Conservation (phyloP, 2,888 invertebrate genomes). For the Lasioglossum figueresi region DNA sequence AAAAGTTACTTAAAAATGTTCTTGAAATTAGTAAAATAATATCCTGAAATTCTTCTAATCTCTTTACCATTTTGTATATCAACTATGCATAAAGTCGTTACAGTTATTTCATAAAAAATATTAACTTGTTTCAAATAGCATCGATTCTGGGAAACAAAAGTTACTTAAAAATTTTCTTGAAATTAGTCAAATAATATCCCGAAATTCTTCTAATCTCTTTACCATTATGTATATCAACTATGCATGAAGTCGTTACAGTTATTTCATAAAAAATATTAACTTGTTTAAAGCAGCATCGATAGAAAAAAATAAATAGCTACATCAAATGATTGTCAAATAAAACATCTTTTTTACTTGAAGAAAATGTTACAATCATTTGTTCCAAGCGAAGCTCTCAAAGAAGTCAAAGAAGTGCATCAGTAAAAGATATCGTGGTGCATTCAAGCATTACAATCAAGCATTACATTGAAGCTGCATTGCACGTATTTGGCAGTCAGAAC, state of each 20-base stretch:
- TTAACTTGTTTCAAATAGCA: neutral
- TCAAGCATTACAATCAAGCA: neutral
- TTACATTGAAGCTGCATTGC: neutral
- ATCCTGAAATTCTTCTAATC: neutral
- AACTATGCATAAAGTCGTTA: neutral
- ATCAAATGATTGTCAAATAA: neutral
- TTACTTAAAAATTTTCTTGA: neutral
- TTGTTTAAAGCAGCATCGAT: neutral
- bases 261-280: neutral
- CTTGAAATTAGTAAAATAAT: neutral
- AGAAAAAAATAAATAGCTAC: neutral
- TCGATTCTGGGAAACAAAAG: neutral
- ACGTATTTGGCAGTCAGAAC: neutral
- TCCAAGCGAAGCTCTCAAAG: neutral
- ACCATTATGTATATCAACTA: neutral
- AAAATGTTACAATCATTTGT: neutral
- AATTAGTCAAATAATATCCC: neutral
- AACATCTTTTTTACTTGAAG: neutral
- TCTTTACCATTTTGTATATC: neutral
- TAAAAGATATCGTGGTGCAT: neutral
- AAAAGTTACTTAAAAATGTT: neutral
- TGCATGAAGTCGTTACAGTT: neutral
- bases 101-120: neutral
- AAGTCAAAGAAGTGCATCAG: neutral
- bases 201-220: neutral